Conservation (phyloP, 2,888 invertebrate genomes). For the Drosophila helvetica region DNA sequence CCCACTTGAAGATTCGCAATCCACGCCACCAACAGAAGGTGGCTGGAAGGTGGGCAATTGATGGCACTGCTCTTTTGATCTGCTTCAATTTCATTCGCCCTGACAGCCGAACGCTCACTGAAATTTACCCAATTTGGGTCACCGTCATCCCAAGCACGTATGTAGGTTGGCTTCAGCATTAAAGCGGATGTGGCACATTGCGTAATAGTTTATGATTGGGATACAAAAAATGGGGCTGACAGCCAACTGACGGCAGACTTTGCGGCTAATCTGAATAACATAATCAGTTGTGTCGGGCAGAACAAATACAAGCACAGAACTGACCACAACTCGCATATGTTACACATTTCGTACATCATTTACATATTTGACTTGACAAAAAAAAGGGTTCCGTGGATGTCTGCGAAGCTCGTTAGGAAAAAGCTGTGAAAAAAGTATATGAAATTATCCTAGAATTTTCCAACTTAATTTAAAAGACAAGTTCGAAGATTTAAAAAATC, state of each 20-base stretch:
- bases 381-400: slow-evolving; percentile 24
- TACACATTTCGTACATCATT: slow-evolving; percentile 24
- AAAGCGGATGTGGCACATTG: slow-evolving; percentile 17
- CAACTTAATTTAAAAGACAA: neutral
- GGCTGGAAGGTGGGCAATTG: slow-evolving; percentile 42
- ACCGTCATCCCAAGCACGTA: neutral
- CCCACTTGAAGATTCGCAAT: slow-evolving; percentile 58
- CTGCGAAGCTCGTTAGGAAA: neutral
- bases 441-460: neutral
- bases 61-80: slow-evolving; percentile 63
- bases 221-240: slow-evolving; percentile 27
- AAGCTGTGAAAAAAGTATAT: neutral
- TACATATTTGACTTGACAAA: slow-evolving; percentile 40
- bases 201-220: slow-evolving; percentile 28
- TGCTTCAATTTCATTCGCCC: slow-evolving; percentile 49
- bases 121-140: slow-evolving; percentile 46
- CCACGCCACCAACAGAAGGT: slow-evolving; percentile 41
- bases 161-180: slow-evolving; percentile 19
- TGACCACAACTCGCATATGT: slow-evolving; percentile 35
- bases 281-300: slow-evolving; percentile 40
- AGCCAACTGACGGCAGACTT: slow-evolving; percentile 44
- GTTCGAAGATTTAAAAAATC: neutral
- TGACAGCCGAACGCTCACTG: slow-evolving; percentile 44
- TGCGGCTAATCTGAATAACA: slow-evolving; percentile 55
- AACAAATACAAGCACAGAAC: slow-evolving; percentile 21